Conservation (phyloP, 1,140 invertebrate genomes). For the Drosophila repletoides region DNA sequence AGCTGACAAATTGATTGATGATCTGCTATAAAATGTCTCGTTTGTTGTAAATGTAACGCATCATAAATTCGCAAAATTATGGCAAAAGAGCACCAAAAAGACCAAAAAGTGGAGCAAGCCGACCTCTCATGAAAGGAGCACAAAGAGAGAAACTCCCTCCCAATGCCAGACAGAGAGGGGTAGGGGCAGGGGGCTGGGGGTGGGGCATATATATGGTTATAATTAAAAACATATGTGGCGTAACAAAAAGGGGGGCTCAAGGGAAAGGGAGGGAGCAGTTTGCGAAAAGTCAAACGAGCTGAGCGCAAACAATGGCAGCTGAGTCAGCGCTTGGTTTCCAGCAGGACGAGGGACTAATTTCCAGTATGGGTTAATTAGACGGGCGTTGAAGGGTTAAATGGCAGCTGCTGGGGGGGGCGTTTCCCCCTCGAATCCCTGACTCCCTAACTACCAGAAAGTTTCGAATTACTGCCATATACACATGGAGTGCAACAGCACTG, state of each 20-base stretch:
- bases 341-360: conserved; percentile 2
- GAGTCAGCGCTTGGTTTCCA: too few species aligned
- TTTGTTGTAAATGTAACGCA: conserved; percentile 78
- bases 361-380: conserved; percentile 66
- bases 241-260: conserved; percentile 30
- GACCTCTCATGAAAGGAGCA: conserved; percentile 24
- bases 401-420: conserved; percentile 24
- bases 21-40: conserved; percentile 81
- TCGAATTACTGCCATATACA: neutral
- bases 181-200: neutral
- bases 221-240: conserved; percentile 78
- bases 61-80: conserved; percentile 80
- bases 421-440: neutral
- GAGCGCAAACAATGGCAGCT: conserved; percentile 42
- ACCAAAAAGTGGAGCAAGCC: conserved; percentile 54
- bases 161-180: neutral
- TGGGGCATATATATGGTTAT: conserved; percentile 44
- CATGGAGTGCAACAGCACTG: conserved; percentile 16
- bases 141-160: conserved; percentile 6
- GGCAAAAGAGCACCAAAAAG: conserved; percentile 44
- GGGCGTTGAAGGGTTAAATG: conserved; percentile 48
- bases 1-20: conserved; percentile 80
- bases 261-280: neutral
- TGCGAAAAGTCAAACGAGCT: conserved; percentile 8
- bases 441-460: neutral